Evolutionary conservation across 2,888 invertebrate species (phyloP).

Genomic region (Eristalis pertinax): DNA sequence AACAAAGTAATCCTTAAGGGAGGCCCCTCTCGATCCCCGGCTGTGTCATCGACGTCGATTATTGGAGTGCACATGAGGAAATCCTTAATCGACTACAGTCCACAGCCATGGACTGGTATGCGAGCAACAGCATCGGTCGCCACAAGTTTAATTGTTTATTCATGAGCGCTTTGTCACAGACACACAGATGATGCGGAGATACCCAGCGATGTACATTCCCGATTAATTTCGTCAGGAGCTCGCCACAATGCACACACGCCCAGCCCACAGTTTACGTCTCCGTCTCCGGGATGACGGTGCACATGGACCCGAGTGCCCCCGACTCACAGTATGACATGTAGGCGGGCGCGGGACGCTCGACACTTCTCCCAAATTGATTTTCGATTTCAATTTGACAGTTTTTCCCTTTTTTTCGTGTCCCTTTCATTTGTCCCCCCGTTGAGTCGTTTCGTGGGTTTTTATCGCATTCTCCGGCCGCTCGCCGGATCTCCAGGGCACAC

Average conservation of each 20-base stretch:
- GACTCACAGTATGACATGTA: slow-evolving; percentile 9
- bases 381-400: slow-evolving; percentile 59
- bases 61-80: neutral
- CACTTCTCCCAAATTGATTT: slow-evolving; percentile 64
- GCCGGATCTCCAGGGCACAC: too few species aligned
- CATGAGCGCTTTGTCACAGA: slow-evolving; percentile 32
- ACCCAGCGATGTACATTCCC: neutral
- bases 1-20: slow-evolving; percentile 32
- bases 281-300: slow-evolving; percentile 24
- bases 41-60: neutral
- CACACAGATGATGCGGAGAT: slow-evolving; percentile 2
- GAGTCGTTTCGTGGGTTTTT: neutral
- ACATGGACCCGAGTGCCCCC: slow-evolving; percentile 18
- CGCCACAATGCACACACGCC: too few species aligned
- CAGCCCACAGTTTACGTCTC: neutral
- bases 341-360: slow-evolving; percentile 32
- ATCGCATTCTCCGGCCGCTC: neutral
- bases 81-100: slow-evolving; percentile 36
- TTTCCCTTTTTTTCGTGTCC: neutral
- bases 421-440: neutral
- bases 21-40: neutral
- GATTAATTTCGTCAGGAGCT: slow-evolving; percentile 25
- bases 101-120: neutral
- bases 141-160: slow-evolving; percentile 43
- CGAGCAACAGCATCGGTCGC: neutral